Base-by-base conservation (phyloP, 2,797 vertebrate species). In the Brachyrhaphis roseni region DNA sequence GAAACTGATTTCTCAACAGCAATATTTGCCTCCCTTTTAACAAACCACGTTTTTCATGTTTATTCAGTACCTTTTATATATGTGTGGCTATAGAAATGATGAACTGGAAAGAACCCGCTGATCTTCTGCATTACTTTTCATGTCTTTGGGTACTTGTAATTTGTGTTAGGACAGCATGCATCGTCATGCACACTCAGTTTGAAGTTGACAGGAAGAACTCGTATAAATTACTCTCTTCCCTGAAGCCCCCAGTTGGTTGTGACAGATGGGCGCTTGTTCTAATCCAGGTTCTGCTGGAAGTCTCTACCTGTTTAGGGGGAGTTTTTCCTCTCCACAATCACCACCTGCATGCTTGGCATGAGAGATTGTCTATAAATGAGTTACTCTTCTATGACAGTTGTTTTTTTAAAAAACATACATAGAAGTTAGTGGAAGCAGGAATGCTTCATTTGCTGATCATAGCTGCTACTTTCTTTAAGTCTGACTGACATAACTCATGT, bases 141-240 rank as follows among this genome's bases (percentile, higher is more conserved):
- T 16, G 57, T 31, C 4, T 31, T 31, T 15, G n/a, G 26, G 55
- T 57, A 13, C 55, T 28, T 57, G 11, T 28, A 15, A 57, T 28
- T 5, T 28, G 4, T 0, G 4, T 13, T 5, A 28, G 2, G 10
- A n/a, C 26, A 1, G 26, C 3, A 4, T n/a, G 8, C 53, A n/a
- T 8, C 26, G 11, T 13, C 3, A n/a, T 55, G 53, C 55, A 5
- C 31, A 31, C 28, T 28, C 4, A 59, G 57, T 28, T 16, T n/a
- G 55, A 28, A 31, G 12, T 15, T 16, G n/a, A 59, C 57, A 59
- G 28, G 28, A 59, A 31, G 57, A 28, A 6, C 57, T 6, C 4
- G 0, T 15, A 59, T 59, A 26, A 53, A 53, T 53, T 26, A 10
- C 28, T 59, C 4, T 59, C 26, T 31, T 12, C 28, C 5, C n/a